Percentiles rank a stretch among this genome's conserved stretches.
phyloP scores from a whole-genome alignment of 2,888 invertebrate genomes.

The Biston stratarius region DNA sequence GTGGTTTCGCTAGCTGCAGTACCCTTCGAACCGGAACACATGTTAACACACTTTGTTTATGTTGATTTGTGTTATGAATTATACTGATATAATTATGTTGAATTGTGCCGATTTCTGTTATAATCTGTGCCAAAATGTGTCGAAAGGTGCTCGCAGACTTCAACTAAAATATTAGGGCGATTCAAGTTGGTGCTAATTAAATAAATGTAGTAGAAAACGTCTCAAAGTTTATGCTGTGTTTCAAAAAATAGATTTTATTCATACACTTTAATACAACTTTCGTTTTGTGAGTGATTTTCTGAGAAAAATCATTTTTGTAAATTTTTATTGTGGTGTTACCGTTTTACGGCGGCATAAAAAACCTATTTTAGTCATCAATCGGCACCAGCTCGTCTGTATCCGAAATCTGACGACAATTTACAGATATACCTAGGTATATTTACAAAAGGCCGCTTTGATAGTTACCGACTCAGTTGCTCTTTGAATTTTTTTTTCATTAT shows the following conservation, averaged over 20 bases:
- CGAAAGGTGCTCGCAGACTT: too few relatives aligned
- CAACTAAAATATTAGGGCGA: too few relatives aligned
- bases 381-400: conserved; percentile 25
- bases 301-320: not conserved
- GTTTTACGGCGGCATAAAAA: conserved; percentile 4
- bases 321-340: not conserved
- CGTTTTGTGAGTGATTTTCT: too few relatives aligned
- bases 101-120: too few relatives aligned
- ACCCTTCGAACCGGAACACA: too few relatives aligned
- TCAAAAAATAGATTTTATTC: not conserved
- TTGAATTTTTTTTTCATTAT: conserved; percentile 25
- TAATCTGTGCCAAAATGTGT: too few relatives aligned
- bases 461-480: conserved; percentile 44
- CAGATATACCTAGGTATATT: conserved; percentile 26
- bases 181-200: not conserved
- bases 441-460: conserved; percentile 24
- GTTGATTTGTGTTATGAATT: too few relatives aligned
- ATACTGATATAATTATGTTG: too few relatives aligned
- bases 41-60: too few relatives aligned
- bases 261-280: not conserved
- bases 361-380: conserved; percentile 17
- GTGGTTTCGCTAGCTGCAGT: too few relatives aligned
- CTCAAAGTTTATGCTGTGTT: too few relatives aligned
- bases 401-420: conserved; percentile 24
- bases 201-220: too few relatives aligned